Conservation (phyloP, 2,113 vertebrate genomes). For the Dasyornis broadbenti region DNA sequence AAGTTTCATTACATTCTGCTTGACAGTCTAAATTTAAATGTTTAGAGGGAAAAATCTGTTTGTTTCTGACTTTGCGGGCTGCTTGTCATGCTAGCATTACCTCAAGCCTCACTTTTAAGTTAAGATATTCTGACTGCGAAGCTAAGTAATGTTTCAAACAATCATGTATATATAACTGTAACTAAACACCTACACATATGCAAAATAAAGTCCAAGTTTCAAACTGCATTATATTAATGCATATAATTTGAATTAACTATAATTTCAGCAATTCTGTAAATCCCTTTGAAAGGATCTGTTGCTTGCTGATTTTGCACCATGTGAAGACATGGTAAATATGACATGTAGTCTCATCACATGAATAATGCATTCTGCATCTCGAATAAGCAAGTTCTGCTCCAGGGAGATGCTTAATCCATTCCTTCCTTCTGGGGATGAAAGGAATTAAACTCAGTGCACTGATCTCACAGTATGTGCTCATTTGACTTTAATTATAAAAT, state of each 20-base stretch:
- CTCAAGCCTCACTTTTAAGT: background rate
- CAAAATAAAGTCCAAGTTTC: conserved; percentile 7
- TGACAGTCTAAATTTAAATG: background rate
- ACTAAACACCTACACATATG: background rate
- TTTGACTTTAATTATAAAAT: conserved; percentile 63
- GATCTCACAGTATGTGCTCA: conserved; percentile 56
- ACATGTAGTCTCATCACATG: conserved; percentile 52
- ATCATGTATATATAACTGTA: background rate
- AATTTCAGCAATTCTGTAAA: conserved; percentile 29
- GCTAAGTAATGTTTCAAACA: background rate
- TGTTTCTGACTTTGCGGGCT: background rate
- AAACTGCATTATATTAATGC: background rate
- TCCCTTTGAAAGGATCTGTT: conserved; percentile 25
- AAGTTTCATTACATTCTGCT: background rate
- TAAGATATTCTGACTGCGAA: background rate
- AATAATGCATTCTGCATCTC: conserved; percentile 65
- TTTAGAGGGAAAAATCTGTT: background rate
- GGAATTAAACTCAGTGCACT: conserved; percentile 37
- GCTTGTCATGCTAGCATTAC: background rate
- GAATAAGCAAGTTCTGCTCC: conserved; percentile 47
- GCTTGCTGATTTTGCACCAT: conserved; percentile 36
- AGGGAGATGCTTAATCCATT: conserved; percentile 60
- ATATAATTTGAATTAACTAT: conserved; percentile 19
- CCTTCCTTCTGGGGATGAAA: conserved; percentile 55
- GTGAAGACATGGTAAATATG: conserved; percentile 60